These are phyloP conservation scores for Atractosteus spatula DNA, from an alignment of 2,113 vertebrate genomes.

Conservation along the genomic window DNA sequence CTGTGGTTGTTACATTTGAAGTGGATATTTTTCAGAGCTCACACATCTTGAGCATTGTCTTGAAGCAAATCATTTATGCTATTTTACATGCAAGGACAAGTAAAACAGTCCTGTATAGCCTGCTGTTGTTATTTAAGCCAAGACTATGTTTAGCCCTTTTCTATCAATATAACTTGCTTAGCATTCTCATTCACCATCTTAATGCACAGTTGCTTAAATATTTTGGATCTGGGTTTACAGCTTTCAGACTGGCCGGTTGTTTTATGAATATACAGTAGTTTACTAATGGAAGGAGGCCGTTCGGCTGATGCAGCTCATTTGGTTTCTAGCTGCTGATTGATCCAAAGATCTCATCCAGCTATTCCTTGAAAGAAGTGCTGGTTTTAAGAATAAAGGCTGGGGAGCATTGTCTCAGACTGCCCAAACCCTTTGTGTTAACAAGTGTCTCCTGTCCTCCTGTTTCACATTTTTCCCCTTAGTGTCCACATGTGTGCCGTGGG, in stretches of 20 bases:
- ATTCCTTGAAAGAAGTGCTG: no score
- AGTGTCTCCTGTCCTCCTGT: no score
- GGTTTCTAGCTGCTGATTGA: background rate
- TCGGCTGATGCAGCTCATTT: background rate
- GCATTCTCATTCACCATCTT: background rate
- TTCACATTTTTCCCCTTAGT: no score
- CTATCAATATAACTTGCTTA: background rate
- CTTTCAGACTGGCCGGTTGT: background rate
- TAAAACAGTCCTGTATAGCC: background rate
- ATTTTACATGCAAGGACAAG: background rate
- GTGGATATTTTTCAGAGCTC: no score
- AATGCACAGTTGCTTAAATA: background rate
- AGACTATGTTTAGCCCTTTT: no score
- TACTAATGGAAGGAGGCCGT: background rate
- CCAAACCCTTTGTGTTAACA: no score
- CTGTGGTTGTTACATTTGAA: no score
- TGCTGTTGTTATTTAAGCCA: background rate
- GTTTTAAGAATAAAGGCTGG: no score
- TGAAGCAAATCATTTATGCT: background rate
- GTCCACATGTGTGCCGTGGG: no score
- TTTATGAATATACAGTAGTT: no score
- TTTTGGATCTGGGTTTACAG: background rate
- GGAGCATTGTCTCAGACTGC: no score
- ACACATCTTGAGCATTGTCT: background rate
- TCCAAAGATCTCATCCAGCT: no score